A percentile compares a stretch with the other conserved stretches of the same genome.
Conservation (phyloP, 1,140 invertebrate species). For the Pseudomyrmex concolor region DNA sequence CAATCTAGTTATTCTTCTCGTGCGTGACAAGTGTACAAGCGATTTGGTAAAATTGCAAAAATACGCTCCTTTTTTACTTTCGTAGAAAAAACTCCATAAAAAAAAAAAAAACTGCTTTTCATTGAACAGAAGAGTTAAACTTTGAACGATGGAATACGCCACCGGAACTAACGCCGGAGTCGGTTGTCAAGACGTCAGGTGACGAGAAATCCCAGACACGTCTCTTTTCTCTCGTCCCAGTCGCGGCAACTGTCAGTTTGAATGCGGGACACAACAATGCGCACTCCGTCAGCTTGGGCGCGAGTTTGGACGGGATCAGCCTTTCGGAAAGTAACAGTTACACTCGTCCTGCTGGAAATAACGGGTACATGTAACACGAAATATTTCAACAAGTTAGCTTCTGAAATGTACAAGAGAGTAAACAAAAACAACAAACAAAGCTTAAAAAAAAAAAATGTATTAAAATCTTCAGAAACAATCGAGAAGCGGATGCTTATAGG, state of each 20-base stretch:
- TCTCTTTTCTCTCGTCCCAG: constrained; percentile 76
- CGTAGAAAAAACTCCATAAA: background rate
- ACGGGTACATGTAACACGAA: constrained; percentile 67
- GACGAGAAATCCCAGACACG: constrained; percentile 41
- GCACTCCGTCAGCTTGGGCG: constrained; percentile 78
- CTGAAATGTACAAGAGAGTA: too few species aligned
- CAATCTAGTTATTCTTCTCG: too few species aligned
- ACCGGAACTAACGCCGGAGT: constrained; percentile 72
- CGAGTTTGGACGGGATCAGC: constrained; percentile 76
- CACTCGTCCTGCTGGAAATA: constrained; percentile 46
- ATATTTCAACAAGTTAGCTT: background rate
- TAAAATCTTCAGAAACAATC: too few species aligned
- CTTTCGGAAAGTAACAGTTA: constrained; percentile 79
- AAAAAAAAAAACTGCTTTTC: background rate
- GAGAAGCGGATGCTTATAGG: too few species aligned
- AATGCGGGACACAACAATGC: constrained; percentile 74
- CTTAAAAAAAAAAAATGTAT: too few species aligned
- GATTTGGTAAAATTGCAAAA: too few species aligned
- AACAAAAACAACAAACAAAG: too few species aligned
- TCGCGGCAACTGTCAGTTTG: constrained; percentile 78
- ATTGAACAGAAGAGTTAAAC: constrained; percentile 67
- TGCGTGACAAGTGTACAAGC: too few species aligned
- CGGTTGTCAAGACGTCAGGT: constrained; percentile 35
- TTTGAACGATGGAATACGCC: constrained; percentile 76
- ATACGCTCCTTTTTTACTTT: too few species aligned